Conservation (phyloP, 2,797 vertebrate species). For the Hirundo rustica region DNA sequence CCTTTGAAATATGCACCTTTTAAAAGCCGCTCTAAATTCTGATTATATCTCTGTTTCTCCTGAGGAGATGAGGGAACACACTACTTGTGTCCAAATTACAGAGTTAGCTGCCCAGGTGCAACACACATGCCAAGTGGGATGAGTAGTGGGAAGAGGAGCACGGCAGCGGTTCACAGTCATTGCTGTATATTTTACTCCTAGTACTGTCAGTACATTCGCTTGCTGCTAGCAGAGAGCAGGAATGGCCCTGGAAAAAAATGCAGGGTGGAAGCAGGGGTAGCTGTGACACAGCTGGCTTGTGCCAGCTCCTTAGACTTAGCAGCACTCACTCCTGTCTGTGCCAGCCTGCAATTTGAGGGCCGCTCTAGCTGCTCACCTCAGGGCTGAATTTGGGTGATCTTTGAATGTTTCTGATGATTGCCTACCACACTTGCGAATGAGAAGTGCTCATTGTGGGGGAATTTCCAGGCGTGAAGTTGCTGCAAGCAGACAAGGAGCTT, state of each 20-base stretch:
- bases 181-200: background rate
- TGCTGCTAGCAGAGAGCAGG: background rate
- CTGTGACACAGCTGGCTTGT: background rate
- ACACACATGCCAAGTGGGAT: background rate
- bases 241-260: background rate
- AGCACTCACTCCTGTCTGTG: accelerated
- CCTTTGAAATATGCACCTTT: background rate
- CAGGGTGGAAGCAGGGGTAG: background rate
- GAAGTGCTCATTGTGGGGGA: background rate
- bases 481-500: background rate
- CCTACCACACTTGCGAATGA: background rate
- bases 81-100: background rate
- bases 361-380: background rate
- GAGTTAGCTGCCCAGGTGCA: background rate
- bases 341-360: background rate
- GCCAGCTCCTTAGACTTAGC: background rate
- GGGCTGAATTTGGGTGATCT: background rate
- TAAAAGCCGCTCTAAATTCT: constrained; percentile 18
- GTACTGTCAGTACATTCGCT: background rate
- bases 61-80: background rate
- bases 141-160: background rate
- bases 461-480: background rate
- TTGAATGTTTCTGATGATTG: background rate
- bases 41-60: constrained; percentile 15
- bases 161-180: background rate